phyloP scores from a whole-genome alignment of 1,140 invertebrate genomes.

The Danaus plexippus region DNA sequence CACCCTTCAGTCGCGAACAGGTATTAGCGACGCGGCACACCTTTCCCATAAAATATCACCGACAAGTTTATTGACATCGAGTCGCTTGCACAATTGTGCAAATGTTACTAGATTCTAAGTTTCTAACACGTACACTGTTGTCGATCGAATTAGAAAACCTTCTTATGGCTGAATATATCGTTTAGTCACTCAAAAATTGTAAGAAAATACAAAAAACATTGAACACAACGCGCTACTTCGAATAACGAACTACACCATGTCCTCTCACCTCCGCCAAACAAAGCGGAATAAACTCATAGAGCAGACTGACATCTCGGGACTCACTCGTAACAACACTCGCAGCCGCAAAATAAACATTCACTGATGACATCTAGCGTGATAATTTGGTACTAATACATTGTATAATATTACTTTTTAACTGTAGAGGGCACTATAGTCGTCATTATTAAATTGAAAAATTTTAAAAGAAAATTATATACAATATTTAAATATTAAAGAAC shows the following conservation, averaged over 20 bases:
- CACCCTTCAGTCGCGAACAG: slow-evolving; percentile 56
- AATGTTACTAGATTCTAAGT: slow-evolving; percentile 40
- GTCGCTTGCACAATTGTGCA: slow-evolving; percentile 60
- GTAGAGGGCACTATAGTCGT: no score
- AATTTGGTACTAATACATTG: no score
- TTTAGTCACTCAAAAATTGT: slow-evolving; percentile 55
- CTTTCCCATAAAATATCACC: slow-evolving; percentile 70
- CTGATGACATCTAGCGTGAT: slow-evolving; percentile 27
- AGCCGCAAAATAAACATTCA: slow-evolving; percentile 25
- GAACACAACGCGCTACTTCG: slow-evolving; percentile 46
- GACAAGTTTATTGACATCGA: slow-evolving; percentile 71
- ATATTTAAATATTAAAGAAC: no score
- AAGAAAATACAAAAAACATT: slow-evolving; percentile 55
- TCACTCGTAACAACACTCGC: slow-evolving; percentile 14
- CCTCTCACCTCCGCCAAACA: slow-evolving; percentile 68
- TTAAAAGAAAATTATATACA: no score
- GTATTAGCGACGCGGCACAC: slow-evolving; percentile 66
- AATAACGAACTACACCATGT: slow-evolving; percentile 35
- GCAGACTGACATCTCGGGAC: slow-evolving; percentile 50
- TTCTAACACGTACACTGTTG: slow-evolving; percentile 40
- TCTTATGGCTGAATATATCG: slow-evolving; percentile 36
- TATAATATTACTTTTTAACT: no score
- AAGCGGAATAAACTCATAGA: slow-evolving; percentile 59
- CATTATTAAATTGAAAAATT: no score
- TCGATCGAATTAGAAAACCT: slow-evolving; percentile 43